Conservation (phyloP, 2,797 vertebrate species). For the Catamblyrhynchus diadema region DNA sequence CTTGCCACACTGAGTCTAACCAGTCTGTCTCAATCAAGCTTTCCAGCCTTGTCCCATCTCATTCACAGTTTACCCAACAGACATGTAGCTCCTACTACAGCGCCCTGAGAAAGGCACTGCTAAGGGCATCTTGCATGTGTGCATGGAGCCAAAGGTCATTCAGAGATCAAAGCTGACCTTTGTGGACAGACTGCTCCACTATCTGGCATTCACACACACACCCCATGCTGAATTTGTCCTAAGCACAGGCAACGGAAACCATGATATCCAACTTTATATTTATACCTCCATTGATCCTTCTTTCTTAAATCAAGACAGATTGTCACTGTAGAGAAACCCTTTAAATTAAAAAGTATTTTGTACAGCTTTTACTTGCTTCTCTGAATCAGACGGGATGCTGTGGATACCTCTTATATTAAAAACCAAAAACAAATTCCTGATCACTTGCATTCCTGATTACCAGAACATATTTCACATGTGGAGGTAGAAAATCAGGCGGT, state of each 20-base stretch:
- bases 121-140: not conserved
- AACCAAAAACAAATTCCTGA: not conserved
- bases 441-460: not conserved
- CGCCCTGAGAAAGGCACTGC: not conserved
- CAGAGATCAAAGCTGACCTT: not conserved
- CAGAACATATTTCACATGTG: not conserved
- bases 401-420: not conserved
- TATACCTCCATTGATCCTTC: not conserved
- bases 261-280: not conserved
- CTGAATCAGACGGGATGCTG: not conserved
- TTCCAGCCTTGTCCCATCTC: not conserved
- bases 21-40: not conserved
- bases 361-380: not conserved
- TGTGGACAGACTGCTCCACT: not conserved
- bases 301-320: not conserved
- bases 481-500: not conserved
- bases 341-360: not conserved
- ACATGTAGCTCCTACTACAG: not conserved
- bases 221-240: not conserved
- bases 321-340: not conserved
- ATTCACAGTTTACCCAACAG: not conserved
- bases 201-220: not conserved
- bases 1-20: not conserved
- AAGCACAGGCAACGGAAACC: accelerated
- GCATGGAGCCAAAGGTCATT: not conserved